A percentile compares a stretch with the other conserved stretches of the same genome.
Evolutionary conservation across 2,888 invertebrate species (phyloP).

Genomic region (Epistrophe eligans): DNA sequence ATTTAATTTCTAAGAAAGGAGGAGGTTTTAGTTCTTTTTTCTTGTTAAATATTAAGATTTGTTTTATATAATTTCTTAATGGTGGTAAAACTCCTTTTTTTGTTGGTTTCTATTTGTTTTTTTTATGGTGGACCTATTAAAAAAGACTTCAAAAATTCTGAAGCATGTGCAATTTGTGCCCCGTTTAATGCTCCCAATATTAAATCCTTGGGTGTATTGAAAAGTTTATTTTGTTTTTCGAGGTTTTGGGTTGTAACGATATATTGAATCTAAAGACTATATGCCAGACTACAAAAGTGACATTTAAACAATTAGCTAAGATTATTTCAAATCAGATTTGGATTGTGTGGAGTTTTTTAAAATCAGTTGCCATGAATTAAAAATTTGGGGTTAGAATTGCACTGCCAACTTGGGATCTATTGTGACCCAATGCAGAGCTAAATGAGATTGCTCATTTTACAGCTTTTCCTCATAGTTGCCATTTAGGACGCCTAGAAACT

Average conservation of each 20-base stretch:
- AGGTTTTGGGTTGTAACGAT: conserved; percentile 13
- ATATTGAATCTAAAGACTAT: conserved; percentile 10
- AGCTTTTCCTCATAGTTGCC: no score
- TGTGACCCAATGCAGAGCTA: no score
- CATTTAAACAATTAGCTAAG: no score
- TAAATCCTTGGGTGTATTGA: conserved; percentile 17
- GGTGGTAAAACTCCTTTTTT: neutral
- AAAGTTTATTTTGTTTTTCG: neutral
- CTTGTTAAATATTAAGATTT: neutral
- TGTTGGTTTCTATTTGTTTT: neutral
- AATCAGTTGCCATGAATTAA: no score
- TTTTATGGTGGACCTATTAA: conserved; percentile 4
- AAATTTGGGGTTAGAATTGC: no score
- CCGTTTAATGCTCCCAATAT: conserved; percentile 7
- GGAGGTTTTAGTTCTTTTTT: conserved; percentile 2
- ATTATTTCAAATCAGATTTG: no score
- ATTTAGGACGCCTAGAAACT: no score
- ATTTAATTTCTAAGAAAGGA: conserved; percentile 3
- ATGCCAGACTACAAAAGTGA: neutral
- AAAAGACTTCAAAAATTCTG: conserved; percentile 25
- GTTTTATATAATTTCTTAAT: conserved; percentile 1
- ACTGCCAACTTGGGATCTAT: no score
- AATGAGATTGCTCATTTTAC: no score
- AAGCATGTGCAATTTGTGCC: conserved; percentile 39
- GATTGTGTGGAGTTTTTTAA: no score